Conservation (phyloP, 2,888 invertebrate species). For the Clistopyga incitator region DNA sequence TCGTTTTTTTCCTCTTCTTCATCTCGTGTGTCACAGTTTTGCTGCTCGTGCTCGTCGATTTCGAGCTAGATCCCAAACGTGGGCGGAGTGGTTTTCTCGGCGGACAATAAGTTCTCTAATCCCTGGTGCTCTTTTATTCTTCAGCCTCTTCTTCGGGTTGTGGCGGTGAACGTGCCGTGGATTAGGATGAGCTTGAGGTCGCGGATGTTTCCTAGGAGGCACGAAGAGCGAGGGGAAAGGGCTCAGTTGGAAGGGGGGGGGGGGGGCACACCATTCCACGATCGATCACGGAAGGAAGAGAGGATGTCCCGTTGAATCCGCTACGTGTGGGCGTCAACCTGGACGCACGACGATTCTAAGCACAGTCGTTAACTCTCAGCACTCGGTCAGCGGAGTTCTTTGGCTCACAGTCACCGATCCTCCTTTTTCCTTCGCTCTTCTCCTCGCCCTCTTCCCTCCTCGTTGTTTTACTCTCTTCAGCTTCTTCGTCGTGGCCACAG, state of each 20-base stretch:
- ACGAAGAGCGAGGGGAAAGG: not conserved
- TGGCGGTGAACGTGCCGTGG: not conserved
- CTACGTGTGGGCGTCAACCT: conserved; percentile 76
- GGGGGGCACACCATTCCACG: no score
- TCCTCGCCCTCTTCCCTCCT: conserved; percentile 42
- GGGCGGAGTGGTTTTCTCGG: conserved; percentile 52
- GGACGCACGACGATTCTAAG: conserved; percentile 70
- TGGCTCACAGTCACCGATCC: conserved; percentile 71
- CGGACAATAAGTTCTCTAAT: conserved; percentile 53
- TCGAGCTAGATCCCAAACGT: conserved; percentile 43
- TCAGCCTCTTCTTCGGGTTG: conserved; percentile 13
- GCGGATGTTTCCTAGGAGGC: conserved; percentile 26
- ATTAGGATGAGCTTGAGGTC: conserved; percentile 45
- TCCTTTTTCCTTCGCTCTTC: conserved; percentile 46
- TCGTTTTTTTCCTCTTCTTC: conserved; percentile 22
- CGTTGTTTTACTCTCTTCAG: conserved; percentile 37
- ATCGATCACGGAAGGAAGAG: conserved; percentile 81
- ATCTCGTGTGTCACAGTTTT: conserved; percentile 40
- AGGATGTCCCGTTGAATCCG: conserved; percentile 80
- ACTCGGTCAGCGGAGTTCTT: conserved; percentile 82
- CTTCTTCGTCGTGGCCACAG: conserved; percentile 33
- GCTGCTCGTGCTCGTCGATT: conserved; percentile 26
- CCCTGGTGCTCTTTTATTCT: conserved; percentile 31
- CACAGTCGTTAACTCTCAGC: conserved; percentile 72
- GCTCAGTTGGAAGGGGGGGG: not conserved